A percentile compares a stretch with the other conserved stretches of the same genome.
phyloP scores from a whole-genome alignment of 2,797 vertebrate species.

The Oryzias dopingdopingensis region DNA sequence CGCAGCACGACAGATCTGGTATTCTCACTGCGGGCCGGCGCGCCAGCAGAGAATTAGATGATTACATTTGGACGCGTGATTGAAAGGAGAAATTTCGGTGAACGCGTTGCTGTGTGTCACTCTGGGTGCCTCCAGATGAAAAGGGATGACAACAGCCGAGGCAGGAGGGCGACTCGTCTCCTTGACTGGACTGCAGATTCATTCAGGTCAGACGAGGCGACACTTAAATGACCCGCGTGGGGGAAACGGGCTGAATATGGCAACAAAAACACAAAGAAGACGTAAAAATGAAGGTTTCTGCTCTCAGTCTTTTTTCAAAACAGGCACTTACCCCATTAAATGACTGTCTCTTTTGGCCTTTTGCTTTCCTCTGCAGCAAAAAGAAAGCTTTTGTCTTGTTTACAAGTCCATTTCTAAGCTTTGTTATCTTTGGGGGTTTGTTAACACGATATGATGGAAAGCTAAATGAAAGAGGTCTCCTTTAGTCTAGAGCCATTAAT shows the following conservation, averaged over 20 bases:
- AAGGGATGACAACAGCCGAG: constrained; percentile 45
- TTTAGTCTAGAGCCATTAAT: too few relatives aligned
- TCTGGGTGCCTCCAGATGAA: constrained; percentile 37
- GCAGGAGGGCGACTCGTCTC: constrained; percentile 24
- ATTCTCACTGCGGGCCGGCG: constrained; percentile 14
- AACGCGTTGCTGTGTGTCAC: constrained; percentile 16
- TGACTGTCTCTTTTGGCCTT: too few relatives aligned
- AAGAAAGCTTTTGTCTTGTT: too few relatives aligned
- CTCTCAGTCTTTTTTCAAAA: too few relatives aligned
- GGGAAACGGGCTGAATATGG: not conserved
- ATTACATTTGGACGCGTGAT: constrained; percentile 46
- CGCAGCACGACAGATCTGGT: constrained; percentile 49
- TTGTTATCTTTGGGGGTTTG: too few relatives aligned
- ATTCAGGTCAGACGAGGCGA: constrained; percentile 28
- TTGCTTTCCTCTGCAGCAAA: too few relatives aligned
- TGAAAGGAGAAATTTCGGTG: constrained; percentile 34
- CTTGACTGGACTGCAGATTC: constrained; percentile 38
- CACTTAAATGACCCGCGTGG: constrained; percentile 36
- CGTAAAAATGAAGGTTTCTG: too few relatives aligned
- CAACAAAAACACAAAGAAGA: not conserved
- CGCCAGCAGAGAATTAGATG: constrained; percentile 35
- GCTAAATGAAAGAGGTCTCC: too few relatives aligned
- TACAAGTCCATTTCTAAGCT: too few relatives aligned
- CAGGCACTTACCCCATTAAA: too few relatives aligned
- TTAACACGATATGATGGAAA: too few relatives aligned